Base-by-base conservation (phyloP, 2,888 invertebrate genomes). In the Hirudinaria manillensis region DNA sequence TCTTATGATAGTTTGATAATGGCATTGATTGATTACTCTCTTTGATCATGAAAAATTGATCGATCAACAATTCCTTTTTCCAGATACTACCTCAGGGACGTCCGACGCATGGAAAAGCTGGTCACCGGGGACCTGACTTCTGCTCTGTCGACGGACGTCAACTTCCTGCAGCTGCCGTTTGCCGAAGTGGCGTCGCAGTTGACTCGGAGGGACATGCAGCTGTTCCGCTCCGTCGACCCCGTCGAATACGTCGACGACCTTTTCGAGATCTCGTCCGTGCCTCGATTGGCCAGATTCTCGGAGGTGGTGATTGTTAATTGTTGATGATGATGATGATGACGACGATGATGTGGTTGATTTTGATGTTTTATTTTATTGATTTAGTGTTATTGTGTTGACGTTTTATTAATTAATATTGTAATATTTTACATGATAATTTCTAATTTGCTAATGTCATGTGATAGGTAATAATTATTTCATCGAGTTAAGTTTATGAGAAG, bases 51-150 rank as follows among this genome's bases (percentile, higher is more conserved):
- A 61, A 27, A 16, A 21, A 32, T 68, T 68, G 70, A 68, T 32
- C 70, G 38, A 34, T 19, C 34, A 10, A 68, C 29, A 34, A n/a
- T n/a, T n/a, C n/a, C n/a, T n/a, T n/a, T n/a, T 45, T 75, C 68
- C 81, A 90, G 97, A 82, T 99, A 98, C 87, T 99, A 99, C 87
- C 88, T 99, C 80, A 98, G 97, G 87, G 95, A 94, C 72, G 96
- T 95, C 86, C 92, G 82, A 80, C 89, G 92, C 79, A 93, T 94
- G 74, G 98, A 98, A 86, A 93, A 95, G 45, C 88, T 98, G 83
- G 94, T 98, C 83, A 94, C 96, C 81, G 98, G 98, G 86, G 97
- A 98, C 81, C 89, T 96, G 87, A 94, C 95, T 21, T 91, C 92
- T 16, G 86, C 84, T 65, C 88, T 98, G 79, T 89, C 94, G 70